Conservation (phyloP, 2,797 vertebrate species). For the Numenius phaeopus region DNA sequence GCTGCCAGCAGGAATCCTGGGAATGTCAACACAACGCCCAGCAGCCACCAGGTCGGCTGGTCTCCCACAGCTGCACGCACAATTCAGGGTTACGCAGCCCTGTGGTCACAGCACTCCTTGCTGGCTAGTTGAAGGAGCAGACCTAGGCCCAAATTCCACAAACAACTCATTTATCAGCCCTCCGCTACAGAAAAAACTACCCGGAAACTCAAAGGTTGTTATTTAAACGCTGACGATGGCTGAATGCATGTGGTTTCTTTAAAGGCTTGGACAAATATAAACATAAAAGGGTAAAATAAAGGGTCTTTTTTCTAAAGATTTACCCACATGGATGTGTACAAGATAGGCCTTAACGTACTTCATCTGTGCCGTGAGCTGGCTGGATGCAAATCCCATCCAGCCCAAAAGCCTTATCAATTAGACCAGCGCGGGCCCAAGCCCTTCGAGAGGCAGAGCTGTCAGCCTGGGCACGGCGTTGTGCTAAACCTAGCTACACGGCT, state of each 20-base stretch:
- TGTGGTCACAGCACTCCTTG: not conserved
- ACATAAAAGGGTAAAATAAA: not conserved
- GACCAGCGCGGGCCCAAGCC: not conserved
- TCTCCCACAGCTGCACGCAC: not conserved
- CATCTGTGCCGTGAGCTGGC: not conserved
- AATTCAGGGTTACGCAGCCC: not conserved
- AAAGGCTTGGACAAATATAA: not conserved
- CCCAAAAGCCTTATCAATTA: not conserved
- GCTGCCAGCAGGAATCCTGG: not conserved
- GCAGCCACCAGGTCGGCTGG: not conserved
- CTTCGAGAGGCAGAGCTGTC: not conserved
- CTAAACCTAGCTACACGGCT: accelerated
- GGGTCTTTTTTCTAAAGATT: not conserved
- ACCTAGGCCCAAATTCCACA: not conserved
- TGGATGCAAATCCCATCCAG: not conserved
- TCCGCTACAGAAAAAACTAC: not conserved
- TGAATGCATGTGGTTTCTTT: not conserved
- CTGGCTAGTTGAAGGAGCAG: not conserved
- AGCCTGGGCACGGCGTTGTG: not conserved
- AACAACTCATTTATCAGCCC: not conserved
- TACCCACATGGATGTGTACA: not conserved
- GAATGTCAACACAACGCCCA: not conserved
- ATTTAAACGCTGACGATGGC: not conserved
- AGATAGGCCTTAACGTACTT: not conserved
- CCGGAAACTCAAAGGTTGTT: not conserved